Percentiles rank a stretch among this genome's conserved stretches.
phyloP scores from a whole-genome alignment of 2,888 invertebrate species.

The Synergus laeviventris region DNA sequence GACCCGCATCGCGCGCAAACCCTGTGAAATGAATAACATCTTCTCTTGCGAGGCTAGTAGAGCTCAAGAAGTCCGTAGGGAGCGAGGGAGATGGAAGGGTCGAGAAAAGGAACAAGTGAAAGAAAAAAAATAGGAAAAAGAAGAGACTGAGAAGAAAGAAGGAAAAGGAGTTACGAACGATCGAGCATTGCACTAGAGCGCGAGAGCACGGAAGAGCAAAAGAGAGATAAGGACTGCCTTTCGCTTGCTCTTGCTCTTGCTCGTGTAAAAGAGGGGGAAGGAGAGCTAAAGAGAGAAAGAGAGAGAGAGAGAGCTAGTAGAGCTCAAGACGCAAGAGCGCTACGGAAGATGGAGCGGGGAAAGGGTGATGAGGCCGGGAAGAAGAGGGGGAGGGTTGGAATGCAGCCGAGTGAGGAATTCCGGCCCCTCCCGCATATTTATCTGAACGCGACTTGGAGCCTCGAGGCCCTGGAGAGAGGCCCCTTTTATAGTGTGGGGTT shows the following conservation, averaged over 20 bases:
- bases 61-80: constrained; percentile 16
- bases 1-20: constrained; percentile 43
- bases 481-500: constrained; percentile 65
- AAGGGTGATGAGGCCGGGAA: constrained; percentile 20
- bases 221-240: constrained; percentile 43
- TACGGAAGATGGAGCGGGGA: constrained; percentile 41
- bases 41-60: constrained; percentile 45
- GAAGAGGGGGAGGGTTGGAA: constrained; percentile 62
- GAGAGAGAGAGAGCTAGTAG: constrained; percentile 35
- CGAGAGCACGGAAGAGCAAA: constrained; percentile 27
- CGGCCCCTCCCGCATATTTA: constrained; percentile 76
- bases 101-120: constrained; percentile 10
- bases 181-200: constrained; percentile 54
- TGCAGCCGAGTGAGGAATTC: constrained; percentile 76
- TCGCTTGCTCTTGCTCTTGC: neutral
- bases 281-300: constrained; percentile 37
- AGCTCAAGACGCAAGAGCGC: constrained; percentile 38
- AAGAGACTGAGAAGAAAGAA: constrained; percentile 45
- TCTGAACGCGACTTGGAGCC: constrained; percentile 68
- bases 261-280: constrained; percentile 43
- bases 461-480: constrained; percentile 69
- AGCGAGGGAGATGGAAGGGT: neutral
- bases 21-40: constrained; percentile 47
- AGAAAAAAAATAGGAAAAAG: constrained; percentile 38
- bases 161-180: constrained; percentile 44